Evolutionary conservation across 2,113 vertebrate genomes (phyloP), one percentile per base, ranked within the genome.

Genomic region (Festucalex cinctus): DNA sequence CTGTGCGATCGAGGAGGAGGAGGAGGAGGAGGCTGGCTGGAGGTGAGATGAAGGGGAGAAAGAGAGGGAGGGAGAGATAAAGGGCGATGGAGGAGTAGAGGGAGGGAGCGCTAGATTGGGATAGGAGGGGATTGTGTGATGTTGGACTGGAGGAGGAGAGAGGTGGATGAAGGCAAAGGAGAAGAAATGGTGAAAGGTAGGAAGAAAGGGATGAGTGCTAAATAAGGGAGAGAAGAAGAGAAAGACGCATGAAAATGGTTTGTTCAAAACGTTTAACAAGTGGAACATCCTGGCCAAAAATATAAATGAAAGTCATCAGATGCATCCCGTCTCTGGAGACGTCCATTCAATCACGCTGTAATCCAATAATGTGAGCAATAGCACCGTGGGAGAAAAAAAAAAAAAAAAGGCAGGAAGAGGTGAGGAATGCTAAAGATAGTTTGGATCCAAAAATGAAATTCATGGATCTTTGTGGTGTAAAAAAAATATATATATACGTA

Each of bases 31-130:
- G 75, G 79, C 76, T 78, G 67, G 86, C 86, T 88, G 83, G 85
- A 88, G 88, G 86, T 87, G 86, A 89, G 88, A 87, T 86, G 87
- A 90, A 90, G 88, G 88, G 77, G 87, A 88, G 86, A 81, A 86
- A 80, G 84, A 68, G 71, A 83, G 81, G 49, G 79, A 80, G 83
- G 54, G 78, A 76, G 77, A 75, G 82, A 83, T 70, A 71, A 71
- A 77, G 71, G 63, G 73, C 63, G 72, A 80, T 84, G 46, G 76
- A 81, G 81, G 66, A 76, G 74, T 72, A 69, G 66, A 70, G 85
- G 0, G 32, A 83, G 79, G 65, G 83, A 74, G 79, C 36, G 60
- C 79, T 73, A 76, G 78, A 82, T 82, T 83, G 79, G 88, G 85
- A 90, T 86, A 82, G 85, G 85, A 88, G 73, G 84, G 83, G 76